Evolutionary conservation across 2,113 vertebrate species (phyloP).

Genomic region (Campylomormyrus tamandua): DNA sequence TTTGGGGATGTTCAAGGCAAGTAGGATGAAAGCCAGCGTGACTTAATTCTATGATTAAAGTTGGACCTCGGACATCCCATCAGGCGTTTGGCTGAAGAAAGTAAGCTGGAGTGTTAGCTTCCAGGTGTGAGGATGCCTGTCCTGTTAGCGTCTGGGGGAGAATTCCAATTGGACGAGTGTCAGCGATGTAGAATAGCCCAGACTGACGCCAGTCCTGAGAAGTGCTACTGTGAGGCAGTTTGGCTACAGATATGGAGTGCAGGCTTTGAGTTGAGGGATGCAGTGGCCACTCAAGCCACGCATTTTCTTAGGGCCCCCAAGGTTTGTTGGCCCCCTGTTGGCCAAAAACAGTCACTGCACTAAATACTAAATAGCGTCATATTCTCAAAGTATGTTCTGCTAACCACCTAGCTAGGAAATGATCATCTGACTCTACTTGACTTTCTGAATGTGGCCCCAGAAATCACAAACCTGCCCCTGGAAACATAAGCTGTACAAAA

Average conservation of each 20-base stretch:
- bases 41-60: background rate
- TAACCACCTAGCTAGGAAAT: background rate
- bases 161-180: background rate
- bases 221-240: background rate
- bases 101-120: background rate
- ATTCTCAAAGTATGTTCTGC: background rate
- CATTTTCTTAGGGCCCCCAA: background rate
- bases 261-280: background rate
- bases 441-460: background rate
- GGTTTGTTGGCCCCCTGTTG: background rate
- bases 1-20: background rate
- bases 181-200: background rate
- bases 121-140: background rate
- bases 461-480: background rate
- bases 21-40: background rate
- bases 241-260: background rate
- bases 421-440: background rate
- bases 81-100: background rate
- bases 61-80: background rate
- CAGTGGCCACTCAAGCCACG: background rate
- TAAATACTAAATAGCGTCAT: background rate
- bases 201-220: background rate
- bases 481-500: background rate
- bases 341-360: background rate
- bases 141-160: background rate